Conservation (phyloP, 2,888 invertebrate genomes). For the Troides helena region DNA sequence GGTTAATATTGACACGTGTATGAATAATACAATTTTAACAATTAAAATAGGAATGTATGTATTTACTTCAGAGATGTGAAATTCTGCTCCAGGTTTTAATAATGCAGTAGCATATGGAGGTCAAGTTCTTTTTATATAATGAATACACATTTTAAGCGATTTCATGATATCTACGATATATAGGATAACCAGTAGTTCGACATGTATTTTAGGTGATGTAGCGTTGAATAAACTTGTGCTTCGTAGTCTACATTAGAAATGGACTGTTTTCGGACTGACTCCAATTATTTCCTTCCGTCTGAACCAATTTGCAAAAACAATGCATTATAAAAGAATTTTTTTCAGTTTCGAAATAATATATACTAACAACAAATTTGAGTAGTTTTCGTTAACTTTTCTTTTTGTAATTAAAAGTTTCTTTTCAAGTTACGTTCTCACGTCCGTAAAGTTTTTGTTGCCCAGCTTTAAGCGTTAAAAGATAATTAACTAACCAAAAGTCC, state of each 20-base stretch:
- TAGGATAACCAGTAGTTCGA: background rate
- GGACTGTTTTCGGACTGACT: too few species aligned
- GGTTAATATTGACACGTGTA: background rate
- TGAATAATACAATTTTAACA: background rate
- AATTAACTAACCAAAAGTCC: slow-evolving; percentile 22
- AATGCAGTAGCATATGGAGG: slow-evolving; percentile 1
- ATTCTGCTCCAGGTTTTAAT: background rate
- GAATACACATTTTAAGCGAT: background rate
- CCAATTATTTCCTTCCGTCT: too few species aligned
- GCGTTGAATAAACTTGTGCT: background rate
- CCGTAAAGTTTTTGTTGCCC: slow-evolving; percentile 23
- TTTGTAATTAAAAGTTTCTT: slow-evolving; percentile 22
- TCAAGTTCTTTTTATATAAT: slow-evolving; percentile 1
- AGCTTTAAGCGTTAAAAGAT: slow-evolving; percentile 18
- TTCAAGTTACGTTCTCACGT: slow-evolving; percentile 13
- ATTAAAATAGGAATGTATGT: background rate
- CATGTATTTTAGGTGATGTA: too few species aligned
- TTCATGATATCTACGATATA: background rate
- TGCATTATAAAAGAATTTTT: background rate
- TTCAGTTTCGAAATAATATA: background rate
- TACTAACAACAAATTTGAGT: background rate
- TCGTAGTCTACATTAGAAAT: background rate
- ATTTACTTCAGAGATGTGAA: background rate
- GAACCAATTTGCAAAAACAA: too few species aligned
- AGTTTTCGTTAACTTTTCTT: slow-evolving; percentile 4